phyloP scores from a whole-genome alignment of 2,113 vertebrate genomes.

The Pituophis catenifer region DNA sequence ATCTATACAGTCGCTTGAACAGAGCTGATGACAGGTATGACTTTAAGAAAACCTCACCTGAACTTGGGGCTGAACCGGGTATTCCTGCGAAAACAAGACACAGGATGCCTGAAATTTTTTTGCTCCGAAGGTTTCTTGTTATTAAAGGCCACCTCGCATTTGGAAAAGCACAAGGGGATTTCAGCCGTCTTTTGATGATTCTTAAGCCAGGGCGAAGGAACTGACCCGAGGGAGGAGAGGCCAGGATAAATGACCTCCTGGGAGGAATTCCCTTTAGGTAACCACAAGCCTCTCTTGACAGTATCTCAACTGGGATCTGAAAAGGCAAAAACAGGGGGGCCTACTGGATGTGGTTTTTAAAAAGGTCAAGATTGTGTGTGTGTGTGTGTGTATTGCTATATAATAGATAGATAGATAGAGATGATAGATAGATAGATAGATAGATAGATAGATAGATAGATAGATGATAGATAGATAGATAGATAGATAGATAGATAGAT shows the following conservation, averaged over 20 bases:
- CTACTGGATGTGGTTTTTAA: too few species aligned
- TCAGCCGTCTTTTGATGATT: background rate
- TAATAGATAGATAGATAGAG: too few species aligned
- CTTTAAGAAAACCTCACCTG: background rate
- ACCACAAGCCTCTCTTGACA: background rate
- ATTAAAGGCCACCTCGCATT: background rate
- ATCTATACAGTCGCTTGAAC: rapidly evolving
- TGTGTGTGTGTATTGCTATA: too few species aligned
- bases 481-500: too few species aligned
- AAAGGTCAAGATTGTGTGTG: too few species aligned
- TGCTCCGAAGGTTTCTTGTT: too few species aligned
- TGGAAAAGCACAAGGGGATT: background rate
- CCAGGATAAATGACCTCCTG: background rate
- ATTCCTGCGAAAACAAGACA: background rate
- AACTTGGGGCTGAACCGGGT: too few species aligned
- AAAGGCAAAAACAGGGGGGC: too few species aligned
- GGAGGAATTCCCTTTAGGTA: background rate
- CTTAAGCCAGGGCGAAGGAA: background rate
- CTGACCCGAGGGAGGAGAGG: background rate
- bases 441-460: too few species aligned
- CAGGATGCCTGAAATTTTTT: background rate
- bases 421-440: too few species aligned
- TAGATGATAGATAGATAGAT: too few species aligned
- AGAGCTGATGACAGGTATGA: background rate
- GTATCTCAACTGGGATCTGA: background rate